Percentiles rank a stretch among this genome's conserved stretches.
These are phyloP conservation scores for Anableps anableps DNA, from an alignment of 2,797 vertebrate species.

Conservation along the genomic window DNA sequence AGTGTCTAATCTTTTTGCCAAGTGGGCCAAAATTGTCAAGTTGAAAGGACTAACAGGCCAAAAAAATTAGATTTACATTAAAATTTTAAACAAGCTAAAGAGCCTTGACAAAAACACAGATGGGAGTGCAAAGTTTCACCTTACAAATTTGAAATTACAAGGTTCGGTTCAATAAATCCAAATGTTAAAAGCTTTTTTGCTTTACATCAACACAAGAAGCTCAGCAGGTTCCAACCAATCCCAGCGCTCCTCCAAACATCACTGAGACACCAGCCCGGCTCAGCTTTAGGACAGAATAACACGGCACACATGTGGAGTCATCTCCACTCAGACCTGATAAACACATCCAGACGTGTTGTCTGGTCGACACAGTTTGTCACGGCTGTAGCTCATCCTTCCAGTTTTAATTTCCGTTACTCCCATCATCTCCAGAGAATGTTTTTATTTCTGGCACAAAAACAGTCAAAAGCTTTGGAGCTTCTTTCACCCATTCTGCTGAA, in stretches of 20 bases:
- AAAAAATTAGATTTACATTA: too few species aligned
- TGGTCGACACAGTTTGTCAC: conserved; percentile 44
- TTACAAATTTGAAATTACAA: too few species aligned
- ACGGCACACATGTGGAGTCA: conserved; percentile 27
- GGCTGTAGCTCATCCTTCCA: conserved; percentile 54
- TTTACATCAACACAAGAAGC: conserved; percentile 42
- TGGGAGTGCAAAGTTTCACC: too few species aligned
- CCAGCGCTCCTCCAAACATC: conserved; percentile 27
- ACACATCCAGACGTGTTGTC: conserved; percentile 47
- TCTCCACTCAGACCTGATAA: not conserved
- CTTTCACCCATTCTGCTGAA: conserved; percentile 11
- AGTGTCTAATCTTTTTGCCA: too few species aligned
- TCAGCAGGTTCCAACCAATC: conserved; percentile 47
- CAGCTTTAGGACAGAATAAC: conserved; percentile 23
- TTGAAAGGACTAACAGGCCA: too few species aligned
- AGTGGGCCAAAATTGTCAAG: too few species aligned
- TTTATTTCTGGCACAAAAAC: conserved; percentile 57
- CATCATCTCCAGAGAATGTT: conserved; percentile 62
- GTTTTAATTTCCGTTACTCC: conserved; percentile 57
- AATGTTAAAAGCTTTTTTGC: not conserved
- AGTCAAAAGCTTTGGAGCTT: not conserved
- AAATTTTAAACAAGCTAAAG: too few species aligned
- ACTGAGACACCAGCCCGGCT: conserved; percentile 19
- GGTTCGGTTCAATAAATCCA: too few species aligned
- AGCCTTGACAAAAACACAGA: too few species aligned